Evolutionary conservation across 2,113 vertebrate genomes (phyloP), one percentile per base, ranked within the genome.

Genomic region (Vulpes vulpes): DNA sequence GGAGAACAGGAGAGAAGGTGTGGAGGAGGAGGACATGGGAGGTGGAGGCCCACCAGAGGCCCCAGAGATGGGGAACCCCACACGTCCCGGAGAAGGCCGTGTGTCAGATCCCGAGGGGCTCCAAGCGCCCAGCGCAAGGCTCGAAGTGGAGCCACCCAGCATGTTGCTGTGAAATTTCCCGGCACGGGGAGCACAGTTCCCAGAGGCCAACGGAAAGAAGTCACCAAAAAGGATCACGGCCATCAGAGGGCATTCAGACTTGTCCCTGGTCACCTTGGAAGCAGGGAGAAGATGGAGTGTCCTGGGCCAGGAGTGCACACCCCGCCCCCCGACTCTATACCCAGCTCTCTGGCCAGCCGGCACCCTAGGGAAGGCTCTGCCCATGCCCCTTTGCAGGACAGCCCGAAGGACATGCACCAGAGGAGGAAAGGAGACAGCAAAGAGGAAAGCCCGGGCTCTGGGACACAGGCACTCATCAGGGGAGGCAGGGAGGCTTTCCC

Each of bases 61-160:
- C 73, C 7, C 23, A 8, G 73, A 27, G 43, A 15, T 19, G 7
- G 43, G 43, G 11, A 6, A 32, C 32, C 32, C 32, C 17, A 3
- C 17, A 20, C 8, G 3, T 69, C 67, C 67, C 17, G 0, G 73
- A 23, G 73, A 27, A 27, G 23, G 73, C 73, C 2, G 1, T 7
- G 7, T 8, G 0, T 43, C 38, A 2, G 67, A 69, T 16, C 23
- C 73, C 3, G 1, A 76, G 73, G 43, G 23, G 22, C 38, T 23
- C 7, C 3, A 3, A 16, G 23, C 14, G 1, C 43, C 73, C 7
- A 27, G 73, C 38, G 27, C 7, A 8, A 27, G 38, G 38, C 38
- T 25, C 0, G 3, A 3, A 11, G 3, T 19, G 32, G 10, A 15
- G n/a, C 10, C 43, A 0, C 11, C 0, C 0, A 2, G 49, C 0